Evolutionary conservation across 1,140 invertebrate genomes (phyloP).

Genomic region (Trachymyrmex cornetzi): DNA sequence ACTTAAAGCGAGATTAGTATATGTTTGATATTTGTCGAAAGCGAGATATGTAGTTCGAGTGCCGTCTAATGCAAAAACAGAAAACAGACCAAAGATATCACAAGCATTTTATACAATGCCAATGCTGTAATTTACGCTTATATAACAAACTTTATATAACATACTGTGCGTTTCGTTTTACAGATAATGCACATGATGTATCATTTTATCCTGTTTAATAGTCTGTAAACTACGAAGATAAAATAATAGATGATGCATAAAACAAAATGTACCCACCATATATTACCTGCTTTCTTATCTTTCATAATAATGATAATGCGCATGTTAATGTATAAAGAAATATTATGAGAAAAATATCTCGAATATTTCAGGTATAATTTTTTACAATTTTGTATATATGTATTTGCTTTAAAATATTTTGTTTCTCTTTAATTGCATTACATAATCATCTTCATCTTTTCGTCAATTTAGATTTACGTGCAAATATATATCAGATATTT

Average conservation of each 20-base stretch:
- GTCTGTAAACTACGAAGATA: too few species aligned
- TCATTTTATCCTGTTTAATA: too few species aligned
- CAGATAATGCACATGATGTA: too few species aligned
- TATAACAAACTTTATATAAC: conserved; percentile 8
- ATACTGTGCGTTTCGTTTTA: too few species aligned
- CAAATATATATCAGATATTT: not conserved
- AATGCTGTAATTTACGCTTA: not conserved
- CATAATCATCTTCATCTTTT: not conserved
- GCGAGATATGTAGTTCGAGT: too few species aligned
- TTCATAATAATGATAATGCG: conserved; percentile 5
- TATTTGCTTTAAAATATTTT: not conserved
- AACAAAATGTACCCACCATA: too few species aligned
- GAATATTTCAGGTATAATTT: not conserved
- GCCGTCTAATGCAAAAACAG: too few species aligned
- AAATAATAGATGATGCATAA: too few species aligned
- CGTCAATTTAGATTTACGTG: not conserved
- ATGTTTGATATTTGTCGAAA: too few species aligned
- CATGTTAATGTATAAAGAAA: too few species aligned
- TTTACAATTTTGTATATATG: not conserved
- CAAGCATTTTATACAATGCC: not conserved
- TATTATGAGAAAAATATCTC: not conserved
- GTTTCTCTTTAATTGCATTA: not conserved
- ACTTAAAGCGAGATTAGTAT: too few species aligned
- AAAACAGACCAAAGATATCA: not conserved
- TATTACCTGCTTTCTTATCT: not conserved